Evolutionary conservation across 2,113 vertebrate genomes (phyloP).

Genomic region (Chascanopsetta lugubris): DNA sequence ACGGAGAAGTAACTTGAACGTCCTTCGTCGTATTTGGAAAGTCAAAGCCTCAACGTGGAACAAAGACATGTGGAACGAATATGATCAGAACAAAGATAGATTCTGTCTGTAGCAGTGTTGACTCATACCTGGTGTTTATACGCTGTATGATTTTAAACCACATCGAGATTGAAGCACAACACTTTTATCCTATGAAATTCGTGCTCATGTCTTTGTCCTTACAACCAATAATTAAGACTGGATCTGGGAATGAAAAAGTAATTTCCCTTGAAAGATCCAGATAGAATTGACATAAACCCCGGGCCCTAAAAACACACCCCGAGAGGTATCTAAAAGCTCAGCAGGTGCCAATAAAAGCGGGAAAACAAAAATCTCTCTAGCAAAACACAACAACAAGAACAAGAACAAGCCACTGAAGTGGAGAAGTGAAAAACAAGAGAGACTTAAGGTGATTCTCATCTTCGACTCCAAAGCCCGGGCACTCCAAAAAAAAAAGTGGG

Average conservation of each 20-base stretch:
- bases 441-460: slow-evolving; percentile 78
- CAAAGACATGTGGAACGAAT: slow-evolving; percentile 44
- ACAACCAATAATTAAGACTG: slow-evolving; percentile 75
- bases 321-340: slow-evolving; percentile 67
- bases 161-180: slow-evolving; percentile 49
- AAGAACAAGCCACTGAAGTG: slow-evolving; percentile 66
- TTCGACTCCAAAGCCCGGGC: slow-evolving; percentile 74
- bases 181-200: slow-evolving; percentile 61
- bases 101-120: slow-evolving; percentile 20
- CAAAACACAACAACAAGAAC: slow-evolving; percentile 74
- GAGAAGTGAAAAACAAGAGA: slow-evolving; percentile 76
- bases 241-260: slow-evolving; percentile 74
- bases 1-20: background rate
- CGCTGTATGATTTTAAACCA: slow-evolving; percentile 56
- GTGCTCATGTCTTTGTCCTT: slow-evolving; percentile 52
- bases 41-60: background rate
- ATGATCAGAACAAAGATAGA: slow-evolving; percentile 18
- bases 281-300: slow-evolving; percentile 68
- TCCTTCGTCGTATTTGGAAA: background rate
- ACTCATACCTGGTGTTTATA: slow-evolving; percentile 43
- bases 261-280: slow-evolving; percentile 70
- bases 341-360: slow-evolving; percentile 70
- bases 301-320: slow-evolving; percentile 62
- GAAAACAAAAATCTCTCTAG: slow-evolving; percentile 70
- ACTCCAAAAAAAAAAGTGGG: slow-evolving; percentile 70